Evolutionary conservation across 2,113 vertebrate genomes (phyloP), one percentile per base, ranked within the genome.

Genomic region (Andinoacara biseriatus): DNA sequence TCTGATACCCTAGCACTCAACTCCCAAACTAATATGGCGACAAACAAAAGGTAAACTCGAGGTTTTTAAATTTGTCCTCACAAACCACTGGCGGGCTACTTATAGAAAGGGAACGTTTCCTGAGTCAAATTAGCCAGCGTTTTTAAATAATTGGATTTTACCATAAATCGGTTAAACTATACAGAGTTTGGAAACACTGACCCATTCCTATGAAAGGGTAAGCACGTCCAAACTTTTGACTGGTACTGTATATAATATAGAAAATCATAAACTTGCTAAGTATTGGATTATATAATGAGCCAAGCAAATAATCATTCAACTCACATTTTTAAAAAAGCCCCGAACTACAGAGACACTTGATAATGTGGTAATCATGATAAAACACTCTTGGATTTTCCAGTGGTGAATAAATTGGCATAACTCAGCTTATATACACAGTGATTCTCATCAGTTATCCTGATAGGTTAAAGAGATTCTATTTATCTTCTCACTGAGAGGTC

Each of bases 391-490:
- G 40, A 54, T 85, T 56, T 52, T 76, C 62, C 75, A 46, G 10
- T 22, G 57, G 31, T 76, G 88, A 82, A 88, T 84, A 82, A 88
- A 90, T 86, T 80, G 79, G 77, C 81, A 80, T 58, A 87, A 84
- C 29, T 63, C 40, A 43, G 62, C 76, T 40, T 59, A 86, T 29
- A 81, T 81, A 88, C 87, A 61, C 79, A 49, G 10, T 31, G 67
- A 88, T 81, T 72, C 79, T 89, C 90, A 76, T 92, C 87, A 80
- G 43, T 87, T 83, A 75, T 82, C 81, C 74, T 88, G 86, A 87
- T 79, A 67, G 85, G 89, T 92, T 93, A 89, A 90, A 75, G 78
- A 83, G 85, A 86, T 89, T 92, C 58, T 92, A 87, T 93, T 94
- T 93, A 87, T 91, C 92, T 93, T 91, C 77, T 81, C 72, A 52